These are phyloP conservation scores for Oikopleura dioica DNA, from an alignment of 23 tunicate genomes.

Conservation along the genomic window DNA sequence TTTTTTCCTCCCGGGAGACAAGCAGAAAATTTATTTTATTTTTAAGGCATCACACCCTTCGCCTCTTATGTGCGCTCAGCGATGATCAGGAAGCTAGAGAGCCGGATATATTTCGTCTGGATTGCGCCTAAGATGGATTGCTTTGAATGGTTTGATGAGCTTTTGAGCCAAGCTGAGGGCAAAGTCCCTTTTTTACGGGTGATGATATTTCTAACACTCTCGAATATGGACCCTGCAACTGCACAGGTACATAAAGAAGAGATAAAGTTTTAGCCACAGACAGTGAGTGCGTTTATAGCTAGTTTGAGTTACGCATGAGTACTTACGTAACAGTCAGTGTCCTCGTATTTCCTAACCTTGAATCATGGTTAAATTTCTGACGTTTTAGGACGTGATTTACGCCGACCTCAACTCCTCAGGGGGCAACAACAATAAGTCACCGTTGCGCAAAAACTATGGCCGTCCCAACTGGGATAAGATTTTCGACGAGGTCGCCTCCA, in stretches of 20 bases:
- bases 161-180: conserved; percentile 44
- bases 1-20: too few species aligned
- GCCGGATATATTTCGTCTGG: conserved; percentile 85
- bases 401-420: too few species aligned
- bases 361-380: too few species aligned
- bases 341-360: too few species aligned
- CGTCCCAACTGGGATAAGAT: conserved; percentile 93
- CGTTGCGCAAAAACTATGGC: conserved; percentile 60
- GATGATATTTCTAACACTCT: neutral
- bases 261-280: neutral
- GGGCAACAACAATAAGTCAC: too few species aligned
- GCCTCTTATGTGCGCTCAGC: neutral
- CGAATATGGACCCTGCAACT: conserved; percentile 1
- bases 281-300: neutral
- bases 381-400: too few species aligned
- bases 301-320: neutral
- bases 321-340: neutral
- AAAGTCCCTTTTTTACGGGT: conserved; percentile 31
- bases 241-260: neutral
- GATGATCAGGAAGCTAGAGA: neutral
- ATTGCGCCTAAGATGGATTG: conserved; percentile 84
- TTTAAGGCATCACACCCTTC: conserved; percentile 9
- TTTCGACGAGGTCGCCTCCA: conserved; percentile 28
- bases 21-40: too few species aligned
- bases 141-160: conserved; percentile 97